These are phyloP conservation scores for Muscidifurax raptorellus DNA, from an alignment of 1,140 invertebrate species.

Conservation along the genomic window DNA sequence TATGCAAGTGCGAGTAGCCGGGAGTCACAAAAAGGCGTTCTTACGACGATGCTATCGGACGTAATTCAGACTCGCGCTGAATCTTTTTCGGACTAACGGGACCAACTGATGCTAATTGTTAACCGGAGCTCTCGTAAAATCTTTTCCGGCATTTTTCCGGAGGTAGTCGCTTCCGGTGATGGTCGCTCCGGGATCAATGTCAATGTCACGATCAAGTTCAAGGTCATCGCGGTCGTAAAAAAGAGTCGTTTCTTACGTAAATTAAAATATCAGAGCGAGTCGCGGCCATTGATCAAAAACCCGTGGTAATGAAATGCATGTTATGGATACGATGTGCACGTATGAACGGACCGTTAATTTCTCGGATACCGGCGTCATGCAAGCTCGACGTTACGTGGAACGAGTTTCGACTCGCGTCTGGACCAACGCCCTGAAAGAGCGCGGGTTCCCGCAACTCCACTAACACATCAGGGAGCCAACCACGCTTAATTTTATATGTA, in stretches of 20 bases:
- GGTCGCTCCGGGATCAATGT: no score
- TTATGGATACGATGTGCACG: background rate
- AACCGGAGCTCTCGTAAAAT: background rate
- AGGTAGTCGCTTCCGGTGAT: background rate
- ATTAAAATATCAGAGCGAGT: background rate
- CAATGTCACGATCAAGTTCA: background rate
- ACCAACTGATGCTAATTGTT: background rate
- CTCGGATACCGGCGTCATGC: background rate
- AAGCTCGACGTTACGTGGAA: background rate
- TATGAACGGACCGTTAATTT: conserved; percentile 3
- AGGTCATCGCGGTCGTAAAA: no score
- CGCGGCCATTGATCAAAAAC: background rate
- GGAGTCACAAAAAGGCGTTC: background rate
- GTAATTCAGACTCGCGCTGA: conserved; percentile 7
- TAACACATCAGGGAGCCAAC: background rate
- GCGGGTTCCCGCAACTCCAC: background rate
- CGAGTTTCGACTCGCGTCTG: background rate
- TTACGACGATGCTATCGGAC: background rate
- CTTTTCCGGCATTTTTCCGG: background rate
- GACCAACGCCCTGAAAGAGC: background rate
- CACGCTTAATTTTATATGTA: no score
- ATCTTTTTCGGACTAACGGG: conserved; percentile 22
- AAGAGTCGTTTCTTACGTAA: background rate
- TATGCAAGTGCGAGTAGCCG: conserved; percentile 22
- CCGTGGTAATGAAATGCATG: background rate